Evolutionary conservation across 2,113 vertebrate genomes (phyloP).

Genomic region (Menura novaehollandiae): DNA sequence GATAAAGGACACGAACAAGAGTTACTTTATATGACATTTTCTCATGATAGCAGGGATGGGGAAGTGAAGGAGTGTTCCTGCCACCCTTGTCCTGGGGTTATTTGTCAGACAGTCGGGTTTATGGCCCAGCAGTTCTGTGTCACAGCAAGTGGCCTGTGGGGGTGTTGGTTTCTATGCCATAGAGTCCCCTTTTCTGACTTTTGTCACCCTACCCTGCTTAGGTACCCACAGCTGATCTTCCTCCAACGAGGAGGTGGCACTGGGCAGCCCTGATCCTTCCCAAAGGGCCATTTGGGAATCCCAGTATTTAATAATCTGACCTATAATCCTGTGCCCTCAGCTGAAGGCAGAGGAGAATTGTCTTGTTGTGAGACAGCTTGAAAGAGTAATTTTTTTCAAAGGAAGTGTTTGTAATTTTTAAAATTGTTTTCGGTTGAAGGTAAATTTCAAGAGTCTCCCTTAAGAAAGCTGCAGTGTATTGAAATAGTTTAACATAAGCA

Average conservation of each 20-base stretch:
- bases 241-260: not conserved
- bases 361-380: not conserved
- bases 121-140: not conserved
- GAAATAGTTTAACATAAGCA: not conserved
- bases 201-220: fast-evolving
- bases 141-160: fast-evolving
- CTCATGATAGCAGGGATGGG: not conserved
- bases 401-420: not conserved
- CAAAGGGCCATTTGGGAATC: not conserved
- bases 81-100: not conserved
- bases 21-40: constrained; percentile 12
- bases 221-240: not conserved
- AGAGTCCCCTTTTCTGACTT: not conserved
- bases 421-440: not conserved
- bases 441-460: not conserved
- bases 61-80: not conserved
- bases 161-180: not conserved
- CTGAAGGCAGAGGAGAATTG: not conserved
- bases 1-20: not conserved
- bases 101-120: not conserved
- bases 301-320: not conserved
- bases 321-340: not conserved
- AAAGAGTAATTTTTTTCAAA: not conserved
- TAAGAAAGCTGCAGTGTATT: not conserved
- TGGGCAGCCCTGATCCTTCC: not conserved